Conservation (phyloP, 1,140 invertebrate genomes). For the Drosophila hydei region DNA sequence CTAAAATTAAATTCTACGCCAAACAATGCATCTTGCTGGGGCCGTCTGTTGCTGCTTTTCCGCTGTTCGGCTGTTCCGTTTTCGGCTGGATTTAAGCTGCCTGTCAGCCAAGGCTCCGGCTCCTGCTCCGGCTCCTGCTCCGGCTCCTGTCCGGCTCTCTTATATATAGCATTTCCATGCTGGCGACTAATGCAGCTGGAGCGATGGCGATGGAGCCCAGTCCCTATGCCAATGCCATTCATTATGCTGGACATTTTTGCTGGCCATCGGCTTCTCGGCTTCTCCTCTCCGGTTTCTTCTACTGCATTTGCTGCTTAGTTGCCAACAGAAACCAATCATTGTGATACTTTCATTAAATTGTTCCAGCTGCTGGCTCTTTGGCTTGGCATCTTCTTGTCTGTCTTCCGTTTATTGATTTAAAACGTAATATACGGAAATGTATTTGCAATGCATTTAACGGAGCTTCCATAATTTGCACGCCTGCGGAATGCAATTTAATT, state of each 20-base stretch:
- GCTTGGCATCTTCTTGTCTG: slow-evolving; percentile 18
- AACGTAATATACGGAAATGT: slow-evolving; percentile 71
- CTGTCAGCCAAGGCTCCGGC: slow-evolving; percentile 67
- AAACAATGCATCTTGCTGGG: slow-evolving; percentile 78
- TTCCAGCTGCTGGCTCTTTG: slow-evolving; percentile 29
- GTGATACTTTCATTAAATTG: slow-evolving; percentile 82
- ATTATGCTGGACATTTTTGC: slow-evolving; percentile 80
- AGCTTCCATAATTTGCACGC: slow-evolving; percentile 62
- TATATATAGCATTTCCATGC: slow-evolving; percentile 81
- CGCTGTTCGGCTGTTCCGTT: slow-evolving; percentile 49
- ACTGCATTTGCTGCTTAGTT: slow-evolving; percentile 56
- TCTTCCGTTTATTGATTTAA: slow-evolving; percentile 64
- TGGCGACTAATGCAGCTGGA: slow-evolving; percentile 79
- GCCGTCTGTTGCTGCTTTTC: slow-evolving; percentile 17
- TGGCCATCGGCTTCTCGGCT: slow-evolving; percentile 33
- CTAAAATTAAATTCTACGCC: slow-evolving; percentile 83
- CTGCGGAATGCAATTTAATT: slow-evolving; percentile 74
- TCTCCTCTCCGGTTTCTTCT: background rate
- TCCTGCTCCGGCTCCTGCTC: slow-evolving; percentile 60
- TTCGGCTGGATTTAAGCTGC: slow-evolving; percentile 81
- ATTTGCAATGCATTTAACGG: slow-evolving; percentile 40
- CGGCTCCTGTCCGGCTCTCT: slow-evolving; percentile 52
- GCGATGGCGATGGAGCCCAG: slow-evolving; percentile 66
- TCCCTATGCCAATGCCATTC: slow-evolving; percentile 78
- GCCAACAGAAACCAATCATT: slow-evolving; percentile 80